These are phyloP conservation scores for Lasius fuliginosus DNA, from an alignment of 2,888 invertebrate species.

Conservation along the genomic window DNA sequence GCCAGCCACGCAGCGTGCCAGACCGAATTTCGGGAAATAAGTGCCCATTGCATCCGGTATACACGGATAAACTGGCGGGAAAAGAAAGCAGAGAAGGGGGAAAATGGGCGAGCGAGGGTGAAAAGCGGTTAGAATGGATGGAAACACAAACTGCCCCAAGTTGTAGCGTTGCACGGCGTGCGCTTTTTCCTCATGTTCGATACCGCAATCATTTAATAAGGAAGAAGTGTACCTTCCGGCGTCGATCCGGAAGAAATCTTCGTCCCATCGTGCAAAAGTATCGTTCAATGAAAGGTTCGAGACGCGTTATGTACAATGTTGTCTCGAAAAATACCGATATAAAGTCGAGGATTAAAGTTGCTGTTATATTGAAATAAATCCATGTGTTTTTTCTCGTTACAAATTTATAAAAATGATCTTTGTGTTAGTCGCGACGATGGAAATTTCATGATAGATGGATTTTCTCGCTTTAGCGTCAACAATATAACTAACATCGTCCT, in stretches of 20 bases:
- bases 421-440: not conserved
- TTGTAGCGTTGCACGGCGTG: not conserved
- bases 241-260: constrained; percentile 2
- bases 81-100: constrained; percentile 12
- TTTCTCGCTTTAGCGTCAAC: not conserved
- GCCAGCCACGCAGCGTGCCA: constrained; percentile 9
- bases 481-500: not conserved
- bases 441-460: not conserved
- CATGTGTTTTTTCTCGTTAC: not conserved
- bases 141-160: constrained; percentile 40
- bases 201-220: constrained; percentile 50
- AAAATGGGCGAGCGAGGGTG: constrained; percentile 13
- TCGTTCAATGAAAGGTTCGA: constrained; percentile 12
- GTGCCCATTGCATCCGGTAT: constrained; percentile 41
- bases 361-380: not conserved
- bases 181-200: constrained; percentile 13
- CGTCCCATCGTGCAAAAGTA: not conserved
- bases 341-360: not conserved
- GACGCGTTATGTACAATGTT: not conserved
- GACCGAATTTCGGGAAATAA: constrained; percentile 43
- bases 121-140: constrained; percentile 33
- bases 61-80: constrained; percentile 41
- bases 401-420: not conserved
- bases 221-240: constrained; percentile 21
- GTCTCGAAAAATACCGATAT: not conserved